Evolutionary conservation across 2,888 invertebrate species (phyloP).

Genomic region (Barypeithes pellucidus): DNA sequence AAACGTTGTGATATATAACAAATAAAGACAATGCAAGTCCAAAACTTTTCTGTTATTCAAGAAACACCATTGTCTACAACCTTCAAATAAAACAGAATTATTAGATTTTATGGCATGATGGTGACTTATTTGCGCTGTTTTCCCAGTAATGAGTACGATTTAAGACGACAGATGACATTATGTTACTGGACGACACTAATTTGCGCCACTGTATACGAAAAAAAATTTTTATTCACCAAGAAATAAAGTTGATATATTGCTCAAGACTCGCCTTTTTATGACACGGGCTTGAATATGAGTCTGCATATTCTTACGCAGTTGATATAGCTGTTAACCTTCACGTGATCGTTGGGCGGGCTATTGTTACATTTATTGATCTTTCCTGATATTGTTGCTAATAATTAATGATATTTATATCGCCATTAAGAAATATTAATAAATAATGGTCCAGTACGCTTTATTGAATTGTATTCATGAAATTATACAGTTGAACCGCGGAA

Average conservation of each 20-base stretch:
- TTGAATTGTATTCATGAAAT: too few relatives aligned
- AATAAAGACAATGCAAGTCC: too few relatives aligned
- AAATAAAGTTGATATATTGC: conserved; percentile 12
- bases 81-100: too few relatives aligned
- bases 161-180: too few relatives aligned
- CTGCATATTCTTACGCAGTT: conserved; percentile 24
- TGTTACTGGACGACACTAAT: too few relatives aligned
- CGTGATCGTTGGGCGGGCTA: conserved; percentile 39
- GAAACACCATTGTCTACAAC: too few relatives aligned
- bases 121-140: too few relatives aligned
- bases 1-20: too few relatives aligned
- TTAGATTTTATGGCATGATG: too few relatives aligned
- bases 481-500: too few relatives aligned
- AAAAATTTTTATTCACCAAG: background rate
- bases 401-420: background rate
- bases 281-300: conserved; percentile 24
- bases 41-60: too few relatives aligned
- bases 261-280: conserved; percentile 19
- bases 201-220: background rate
- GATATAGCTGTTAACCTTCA: conserved; percentile 51
- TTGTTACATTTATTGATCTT: conserved; percentile 49
- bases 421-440: conserved; percentile 13
- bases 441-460: background rate
- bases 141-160: too few relatives aligned
- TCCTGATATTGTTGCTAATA: conserved; percentile 27